Base-by-base conservation (phyloP, 2,797 vertebrate genomes). In the Mallotus villosus region DNA sequence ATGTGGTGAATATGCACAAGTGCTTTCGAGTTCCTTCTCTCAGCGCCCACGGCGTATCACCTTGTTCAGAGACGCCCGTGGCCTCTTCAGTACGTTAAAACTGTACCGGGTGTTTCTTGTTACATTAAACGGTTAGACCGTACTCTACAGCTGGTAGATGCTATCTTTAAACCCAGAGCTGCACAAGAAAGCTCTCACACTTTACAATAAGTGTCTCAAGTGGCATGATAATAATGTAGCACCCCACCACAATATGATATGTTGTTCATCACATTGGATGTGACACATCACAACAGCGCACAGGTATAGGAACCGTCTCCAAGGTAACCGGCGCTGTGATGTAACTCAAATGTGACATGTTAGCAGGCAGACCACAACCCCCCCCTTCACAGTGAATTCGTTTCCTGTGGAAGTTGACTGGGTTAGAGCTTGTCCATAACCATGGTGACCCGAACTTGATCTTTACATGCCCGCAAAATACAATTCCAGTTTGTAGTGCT, bases 401-500 rank as follows among this genome's bases (percentile, higher is more conserved):
- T 84, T 77, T 79, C 74, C 72, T 76, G 67, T 64, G 46, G 63
- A 71, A 70, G 76, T 61, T 79, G 84, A 80, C 66, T 71, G 59
- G 81, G 81, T 84, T 66, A 77, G 16, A 71, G 70, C 79, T 78
- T 77, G 82, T 80, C 78, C 72, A 74, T 87, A 78, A 85, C 85
- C 76, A 81, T 77, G 81, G 71, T 71, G 63, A 49, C 34, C 63
- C 64, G 67, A 78, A 60, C 74, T 81, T 46, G 41, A 46, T 46
- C 41, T 46, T 76, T 32, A n/a, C 68, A 68, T 63, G 67, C 62
- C 22, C 24, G 71, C 12, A 46, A 74, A 29, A 58, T 46, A 66
- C 60, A 46, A 14, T 12, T 8, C 41, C 12, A 12, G 41, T 11
- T 46, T 14, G 12, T 32, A 71, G 71, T 17, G 78, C 66, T 64